phyloP scores from a whole-genome alignment of 2,888 invertebrate genomes.

The Diarsia dahlii region DNA sequence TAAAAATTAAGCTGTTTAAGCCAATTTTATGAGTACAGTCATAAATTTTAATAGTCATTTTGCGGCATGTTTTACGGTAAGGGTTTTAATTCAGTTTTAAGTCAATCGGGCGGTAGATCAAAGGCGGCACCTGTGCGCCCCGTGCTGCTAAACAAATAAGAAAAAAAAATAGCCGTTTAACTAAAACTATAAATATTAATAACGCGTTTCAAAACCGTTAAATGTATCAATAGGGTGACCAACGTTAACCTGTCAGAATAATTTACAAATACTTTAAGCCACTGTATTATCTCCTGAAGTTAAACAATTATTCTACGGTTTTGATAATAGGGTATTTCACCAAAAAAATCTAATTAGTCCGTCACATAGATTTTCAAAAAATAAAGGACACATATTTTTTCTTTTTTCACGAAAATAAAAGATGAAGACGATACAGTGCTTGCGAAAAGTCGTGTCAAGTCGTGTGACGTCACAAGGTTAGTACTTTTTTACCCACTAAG shows the following conservation, averaged over 20 bases:
- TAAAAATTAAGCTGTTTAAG: conserved; percentile 60
- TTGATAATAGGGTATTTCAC: too few relatives aligned
- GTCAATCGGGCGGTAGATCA: conserved; percentile 77
- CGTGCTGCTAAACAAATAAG: conserved; percentile 86
- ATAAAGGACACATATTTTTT: too few relatives aligned
- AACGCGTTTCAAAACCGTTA: conserved; percentile 82
- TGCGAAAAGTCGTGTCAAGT: too few relatives aligned
- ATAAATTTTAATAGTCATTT: conserved; percentile 77
- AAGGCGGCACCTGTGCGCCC: conserved; percentile 86
- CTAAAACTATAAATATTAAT: conserved; percentile 88
- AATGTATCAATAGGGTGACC: conserved; percentile 78
- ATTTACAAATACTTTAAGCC: not conserved
- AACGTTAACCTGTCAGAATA: conserved; percentile 42
- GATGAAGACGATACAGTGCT: too few relatives aligned
- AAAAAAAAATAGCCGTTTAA: conserved; percentile 80
- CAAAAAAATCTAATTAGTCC: too few relatives aligned
- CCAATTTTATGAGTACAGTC: conserved; percentile 68
- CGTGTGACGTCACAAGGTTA: too few relatives aligned
- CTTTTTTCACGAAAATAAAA: too few relatives aligned
- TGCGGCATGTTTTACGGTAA: conserved; percentile 69
- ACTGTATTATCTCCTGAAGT: not conserved
- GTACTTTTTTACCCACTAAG: too few relatives aligned
- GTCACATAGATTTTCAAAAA: too few relatives aligned
- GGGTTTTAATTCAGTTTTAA: conserved; percentile 75
- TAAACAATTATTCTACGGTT: not conserved